Conservation (phyloP, 2,113 vertebrate species). For the Bos javanicus region DNA sequence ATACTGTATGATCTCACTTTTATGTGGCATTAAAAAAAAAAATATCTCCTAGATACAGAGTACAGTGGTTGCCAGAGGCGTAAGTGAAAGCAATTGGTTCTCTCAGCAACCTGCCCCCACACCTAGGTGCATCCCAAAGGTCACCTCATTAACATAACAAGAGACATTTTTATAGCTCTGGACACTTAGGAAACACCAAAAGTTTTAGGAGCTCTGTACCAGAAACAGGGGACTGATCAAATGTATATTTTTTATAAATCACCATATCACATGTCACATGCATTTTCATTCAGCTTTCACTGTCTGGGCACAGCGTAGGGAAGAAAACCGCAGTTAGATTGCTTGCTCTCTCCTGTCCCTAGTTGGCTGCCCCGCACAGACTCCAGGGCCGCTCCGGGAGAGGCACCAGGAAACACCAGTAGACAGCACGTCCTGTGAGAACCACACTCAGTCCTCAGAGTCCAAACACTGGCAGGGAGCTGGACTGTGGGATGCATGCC, state of each 20-base stretch:
- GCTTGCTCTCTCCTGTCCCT: not conserved
- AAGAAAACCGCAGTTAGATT: not conserved
- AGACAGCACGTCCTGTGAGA: not conserved
- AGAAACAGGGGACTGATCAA: not conserved
- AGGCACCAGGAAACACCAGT: not conserved
- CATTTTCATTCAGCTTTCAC: not conserved
- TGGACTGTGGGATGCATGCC: accelerated
- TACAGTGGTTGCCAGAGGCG: not conserved
- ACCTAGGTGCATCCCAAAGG: not conserved
- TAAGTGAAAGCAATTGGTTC: not conserved
- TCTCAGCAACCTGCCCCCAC: not conserved
- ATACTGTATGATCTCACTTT: not conserved
- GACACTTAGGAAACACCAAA: not conserved
- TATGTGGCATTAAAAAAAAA: not conserved
- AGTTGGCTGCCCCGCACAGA: not conserved
- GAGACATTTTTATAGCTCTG: not conserved
- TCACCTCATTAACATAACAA: not conserved
- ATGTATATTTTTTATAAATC: not conserved
- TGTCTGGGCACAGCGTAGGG: not conserved
- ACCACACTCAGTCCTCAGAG: not conserved
- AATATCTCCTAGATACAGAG: not conserved
- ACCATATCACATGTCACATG: not conserved
- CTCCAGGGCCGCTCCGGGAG: not conserved
- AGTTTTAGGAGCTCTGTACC: not conserved
- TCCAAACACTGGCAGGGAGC: too few relatives aligned